A percentile compares a stretch with the other conserved stretches of the same genome.
These are phyloP conservation scores for Drosophila takahashii DNA, from an alignment of 1,140 invertebrate genomes.

Conservation along the genomic window DNA sequence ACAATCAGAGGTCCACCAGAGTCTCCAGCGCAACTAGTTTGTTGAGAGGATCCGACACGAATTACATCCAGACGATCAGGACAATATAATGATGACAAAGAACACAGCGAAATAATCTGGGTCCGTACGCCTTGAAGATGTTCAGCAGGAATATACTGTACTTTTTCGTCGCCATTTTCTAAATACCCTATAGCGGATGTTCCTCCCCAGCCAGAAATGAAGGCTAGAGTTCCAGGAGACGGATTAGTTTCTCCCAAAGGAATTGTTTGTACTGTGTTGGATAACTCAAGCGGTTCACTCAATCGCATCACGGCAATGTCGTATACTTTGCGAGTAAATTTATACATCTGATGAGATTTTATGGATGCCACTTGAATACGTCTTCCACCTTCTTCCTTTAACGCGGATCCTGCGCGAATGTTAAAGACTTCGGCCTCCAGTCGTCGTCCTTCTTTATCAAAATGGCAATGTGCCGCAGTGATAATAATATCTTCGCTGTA, in stretches of 20 bases:
- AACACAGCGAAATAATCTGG: neutral
- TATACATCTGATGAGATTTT: neutral
- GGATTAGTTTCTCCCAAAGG: neutral
- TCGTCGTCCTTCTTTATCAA: neutral
- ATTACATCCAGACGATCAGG: neutral
- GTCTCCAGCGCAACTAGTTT: neutral
- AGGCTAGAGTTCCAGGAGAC: neutral
- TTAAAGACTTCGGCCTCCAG: neutral
- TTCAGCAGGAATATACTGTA: no score
- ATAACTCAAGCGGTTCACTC: neutral
- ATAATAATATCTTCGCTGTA: conserved; percentile 1
- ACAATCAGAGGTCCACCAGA: conserved; percentile 4
- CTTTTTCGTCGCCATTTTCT: no score
- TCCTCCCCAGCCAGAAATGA: neutral
- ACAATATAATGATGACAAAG: no score
- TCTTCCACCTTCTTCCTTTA: neutral
- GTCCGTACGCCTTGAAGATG: neutral
- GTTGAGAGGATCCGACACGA: neutral
- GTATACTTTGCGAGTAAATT: accelerated
- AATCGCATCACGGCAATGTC: neutral
- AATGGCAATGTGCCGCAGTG: neutral
- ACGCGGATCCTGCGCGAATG: neutral
- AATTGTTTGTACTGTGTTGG: neutral
- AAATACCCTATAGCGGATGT: no score
- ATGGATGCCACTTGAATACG: neutral